phyloP scores from a whole-genome alignment of 2,113 vertebrate genomes.

The Guaruba guarouba region DNA sequence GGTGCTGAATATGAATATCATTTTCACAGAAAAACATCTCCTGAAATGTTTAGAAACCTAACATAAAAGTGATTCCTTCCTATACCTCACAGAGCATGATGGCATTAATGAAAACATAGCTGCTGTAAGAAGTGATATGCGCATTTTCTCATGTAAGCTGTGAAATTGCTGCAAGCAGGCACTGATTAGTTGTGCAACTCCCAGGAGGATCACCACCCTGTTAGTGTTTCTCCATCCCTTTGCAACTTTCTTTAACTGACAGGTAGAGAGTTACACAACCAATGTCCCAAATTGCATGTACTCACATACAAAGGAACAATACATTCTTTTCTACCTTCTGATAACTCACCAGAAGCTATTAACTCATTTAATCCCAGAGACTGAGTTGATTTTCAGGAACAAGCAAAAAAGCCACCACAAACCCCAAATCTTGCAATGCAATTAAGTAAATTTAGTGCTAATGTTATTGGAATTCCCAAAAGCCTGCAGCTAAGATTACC shows the following conservation, averaged over 20 bases:
- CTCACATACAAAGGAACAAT: constrained; percentile 1
- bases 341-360: not conserved
- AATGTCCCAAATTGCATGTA: not conserved
- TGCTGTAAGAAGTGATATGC: not conserved
- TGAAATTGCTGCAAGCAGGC: not conserved
- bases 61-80: not conserved
- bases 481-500: not conserved
- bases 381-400: not conserved
- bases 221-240: not conserved
- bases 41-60: not conserved
- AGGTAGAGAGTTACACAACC: not conserved
- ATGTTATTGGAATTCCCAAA: not conserved
- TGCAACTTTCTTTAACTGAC: not conserved
- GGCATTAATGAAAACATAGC: not conserved
- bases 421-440: not conserved
- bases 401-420: not conserved
- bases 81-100: not conserved
- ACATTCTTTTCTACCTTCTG: not conserved
- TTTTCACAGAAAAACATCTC: not conserved
- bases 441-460: not conserved
- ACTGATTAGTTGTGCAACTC: not conserved
- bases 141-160: not conserved
- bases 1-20: not conserved
- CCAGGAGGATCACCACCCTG: not conserved
- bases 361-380: not conserved